These are phyloP conservation scores for Gallirallus australis DNA, from an alignment of 2,797 vertebrate genomes.

Conservation along the genomic window DNA sequence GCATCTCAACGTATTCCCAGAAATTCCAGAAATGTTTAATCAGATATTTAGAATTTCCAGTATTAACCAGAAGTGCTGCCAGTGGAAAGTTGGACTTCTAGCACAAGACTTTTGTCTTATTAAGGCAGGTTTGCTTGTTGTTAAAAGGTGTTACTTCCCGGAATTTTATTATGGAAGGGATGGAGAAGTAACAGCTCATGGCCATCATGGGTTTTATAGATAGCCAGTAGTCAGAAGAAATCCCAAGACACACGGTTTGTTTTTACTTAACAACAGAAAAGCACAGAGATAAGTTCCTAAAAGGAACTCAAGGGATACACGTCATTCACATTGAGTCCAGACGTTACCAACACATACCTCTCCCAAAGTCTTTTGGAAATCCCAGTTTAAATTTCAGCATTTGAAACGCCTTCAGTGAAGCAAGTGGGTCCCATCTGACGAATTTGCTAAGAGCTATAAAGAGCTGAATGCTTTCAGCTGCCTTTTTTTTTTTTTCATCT, in stretches of 20 bases:
- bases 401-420: neutral
- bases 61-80: slow-evolving; percentile 46
- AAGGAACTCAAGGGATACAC: neutral
- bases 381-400: neutral
- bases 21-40: slow-evolving; percentile 65
- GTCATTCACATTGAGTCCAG: accelerated
- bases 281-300: neutral
- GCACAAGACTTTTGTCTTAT: slow-evolving; percentile 28
- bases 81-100: slow-evolving; percentile 53
- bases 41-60: slow-evolving; percentile 60
- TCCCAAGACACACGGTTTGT: neutral
- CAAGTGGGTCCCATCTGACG: neutral
- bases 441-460: neutral
- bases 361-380: neutral
- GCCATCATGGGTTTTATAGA: neutral
- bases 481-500: neutral
- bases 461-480: neutral
- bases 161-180: slow-evolving; percentile 16
- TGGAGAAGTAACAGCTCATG: neutral
- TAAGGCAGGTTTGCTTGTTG: slow-evolving; percentile 40
- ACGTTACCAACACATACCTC: neutral
- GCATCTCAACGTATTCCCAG: slow-evolving; percentile 20
- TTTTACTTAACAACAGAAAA: neutral
- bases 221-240: neutral
- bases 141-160: slow-evolving; percentile 33